phyloP scores from a whole-genome alignment of 2,797 vertebrate genomes.

The Lacerta agilis region DNA sequence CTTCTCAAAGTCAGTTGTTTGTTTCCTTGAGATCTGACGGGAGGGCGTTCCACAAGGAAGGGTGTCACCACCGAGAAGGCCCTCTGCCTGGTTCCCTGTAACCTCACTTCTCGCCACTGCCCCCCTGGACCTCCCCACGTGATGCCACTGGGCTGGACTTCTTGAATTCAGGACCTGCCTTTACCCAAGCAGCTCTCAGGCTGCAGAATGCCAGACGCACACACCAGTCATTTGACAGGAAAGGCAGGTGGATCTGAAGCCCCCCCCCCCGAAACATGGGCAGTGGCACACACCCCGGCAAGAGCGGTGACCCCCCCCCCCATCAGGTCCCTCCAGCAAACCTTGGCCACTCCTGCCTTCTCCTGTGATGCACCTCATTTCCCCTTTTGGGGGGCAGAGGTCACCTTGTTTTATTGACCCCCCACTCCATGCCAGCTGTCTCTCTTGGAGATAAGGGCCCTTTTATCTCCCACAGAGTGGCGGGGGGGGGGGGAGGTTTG shows the following conservation, averaged over 20 bases:
- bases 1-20: too few species aligned
- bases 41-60: too few species aligned
- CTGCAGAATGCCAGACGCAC: not conserved
- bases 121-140: too few species aligned
- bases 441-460: not conserved
- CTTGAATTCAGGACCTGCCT: too few species aligned
- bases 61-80: too few species aligned
- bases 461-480: not conserved
- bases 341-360: accelerated
- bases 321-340: not conserved
- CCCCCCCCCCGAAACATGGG: too few species aligned
- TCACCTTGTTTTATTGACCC: not conserved
- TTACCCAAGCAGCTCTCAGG: too few species aligned
- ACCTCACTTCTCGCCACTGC: too few species aligned
- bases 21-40: too few species aligned
- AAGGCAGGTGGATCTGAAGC: not conserved
- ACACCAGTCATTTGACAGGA: not conserved
- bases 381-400: not conserved
- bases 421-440: not conserved
- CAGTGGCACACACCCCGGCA: not conserved
- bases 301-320: not conserved
- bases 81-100: too few species aligned
- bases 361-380: not conserved
- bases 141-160: not conserved
- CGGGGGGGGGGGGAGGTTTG: not conserved